Evolutionary conservation across 2,888 invertebrate species (phyloP).

Genomic region (Melinopterus prodromus): DNA sequence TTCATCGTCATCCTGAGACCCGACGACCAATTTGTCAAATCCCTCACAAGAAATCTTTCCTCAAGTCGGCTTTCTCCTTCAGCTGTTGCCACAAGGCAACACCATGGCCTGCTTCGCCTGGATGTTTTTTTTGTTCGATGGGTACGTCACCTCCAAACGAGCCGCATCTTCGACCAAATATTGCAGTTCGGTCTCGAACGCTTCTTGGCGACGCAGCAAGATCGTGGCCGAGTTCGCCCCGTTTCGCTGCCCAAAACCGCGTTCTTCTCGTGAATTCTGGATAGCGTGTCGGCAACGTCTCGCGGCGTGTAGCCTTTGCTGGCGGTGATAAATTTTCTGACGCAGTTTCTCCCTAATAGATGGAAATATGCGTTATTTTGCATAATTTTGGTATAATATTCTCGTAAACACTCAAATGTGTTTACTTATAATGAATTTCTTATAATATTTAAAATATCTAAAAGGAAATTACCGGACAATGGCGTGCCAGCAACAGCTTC

Average conservation of each 20-base stretch:
- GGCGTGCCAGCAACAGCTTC: slow-evolving; percentile 63
- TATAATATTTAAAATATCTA: slow-evolving; percentile 13
- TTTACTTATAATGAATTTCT: neutral
- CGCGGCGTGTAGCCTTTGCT: slow-evolving; percentile 92
- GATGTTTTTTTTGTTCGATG: slow-evolving; percentile 90
- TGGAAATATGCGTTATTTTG: neutral
- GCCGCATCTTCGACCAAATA: slow-evolving; percentile 93
- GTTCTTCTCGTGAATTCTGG: slow-evolving; percentile 89
- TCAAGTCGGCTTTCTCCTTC: slow-evolving; percentile 81
- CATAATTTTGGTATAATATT: neutral
- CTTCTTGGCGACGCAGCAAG: slow-evolving; percentile 86
- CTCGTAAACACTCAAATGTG: neutral
- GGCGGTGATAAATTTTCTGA: slow-evolving; percentile 85
- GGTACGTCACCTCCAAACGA: slow-evolving; percentile 86
- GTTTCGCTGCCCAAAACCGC: slow-evolving; percentile 82
- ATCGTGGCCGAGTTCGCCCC: slow-evolving; percentile 83
- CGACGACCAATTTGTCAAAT: slow-evolving; percentile 88
- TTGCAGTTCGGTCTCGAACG: slow-evolving; percentile 92
- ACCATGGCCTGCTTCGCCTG: slow-evolving; percentile 87
- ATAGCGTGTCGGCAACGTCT: slow-evolving; percentile 90
- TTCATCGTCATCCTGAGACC: slow-evolving; percentile 79
- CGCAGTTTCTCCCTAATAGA: slow-evolving; percentile 76
- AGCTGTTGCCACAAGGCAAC: slow-evolving; percentile 81
- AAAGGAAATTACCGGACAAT: slow-evolving; percentile 61
- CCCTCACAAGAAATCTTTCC: slow-evolving; percentile 83